Conservation (phyloP, 2,113 vertebrate genomes). For the Microcebus jonahi region DNA sequence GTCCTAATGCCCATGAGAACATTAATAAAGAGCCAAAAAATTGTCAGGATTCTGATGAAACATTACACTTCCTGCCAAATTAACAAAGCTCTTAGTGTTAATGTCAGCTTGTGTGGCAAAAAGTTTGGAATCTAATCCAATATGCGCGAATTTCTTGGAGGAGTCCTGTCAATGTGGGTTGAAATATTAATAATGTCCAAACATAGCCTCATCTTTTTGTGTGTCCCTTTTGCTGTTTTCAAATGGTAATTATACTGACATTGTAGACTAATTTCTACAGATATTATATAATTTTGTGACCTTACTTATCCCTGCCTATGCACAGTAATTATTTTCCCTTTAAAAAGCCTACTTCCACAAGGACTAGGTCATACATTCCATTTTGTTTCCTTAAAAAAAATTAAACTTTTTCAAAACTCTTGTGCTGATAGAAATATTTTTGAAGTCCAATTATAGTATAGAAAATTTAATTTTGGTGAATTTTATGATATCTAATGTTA, state of each 20-base stretch:
- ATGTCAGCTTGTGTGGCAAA: neutral
- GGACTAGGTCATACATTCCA: neutral
- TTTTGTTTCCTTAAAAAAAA: conserved; percentile 32
- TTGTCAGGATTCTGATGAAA: neutral
- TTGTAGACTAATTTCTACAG: neutral
- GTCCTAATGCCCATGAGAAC: neutral
- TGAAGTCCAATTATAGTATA: neutral
- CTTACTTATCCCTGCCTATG: neutral
- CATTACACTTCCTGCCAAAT: neutral
- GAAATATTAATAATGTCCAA: neutral
- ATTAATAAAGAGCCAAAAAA: neutral
- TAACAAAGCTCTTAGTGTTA: neutral
- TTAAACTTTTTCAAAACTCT: neutral
- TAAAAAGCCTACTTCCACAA: neutral
- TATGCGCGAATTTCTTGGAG: neutral
- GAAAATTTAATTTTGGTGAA: neutral
- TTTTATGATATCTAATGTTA: neutral
- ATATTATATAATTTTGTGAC: neutral
- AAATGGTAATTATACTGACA: neutral
- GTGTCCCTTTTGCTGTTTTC: neutral
- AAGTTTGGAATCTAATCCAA: neutral
- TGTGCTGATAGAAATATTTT: neutral
- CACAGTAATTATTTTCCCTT: neutral
- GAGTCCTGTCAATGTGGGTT: neutral
- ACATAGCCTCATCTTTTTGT: neutral